A percentile compares a stretch with the other conserved stretches of the same genome.
These are phyloP conservation scores for Eubucco bourcierii DNA, from an alignment of 2,113 vertebrate genomes.

Conservation along the genomic window DNA sequence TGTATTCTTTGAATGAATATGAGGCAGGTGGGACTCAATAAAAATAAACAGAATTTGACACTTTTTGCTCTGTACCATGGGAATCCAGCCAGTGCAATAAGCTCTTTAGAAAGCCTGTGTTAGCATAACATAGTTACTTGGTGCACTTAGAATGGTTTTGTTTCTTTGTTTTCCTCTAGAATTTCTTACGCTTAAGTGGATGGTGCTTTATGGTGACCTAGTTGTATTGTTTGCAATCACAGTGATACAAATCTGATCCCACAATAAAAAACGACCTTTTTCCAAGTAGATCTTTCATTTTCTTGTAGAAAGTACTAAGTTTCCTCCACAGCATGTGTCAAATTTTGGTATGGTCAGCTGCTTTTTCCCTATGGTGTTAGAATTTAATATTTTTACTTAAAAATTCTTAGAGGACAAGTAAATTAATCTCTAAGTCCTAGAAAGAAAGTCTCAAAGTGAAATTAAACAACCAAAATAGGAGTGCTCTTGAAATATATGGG, in stretches of 20 bases:
- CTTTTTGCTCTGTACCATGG: neutral
- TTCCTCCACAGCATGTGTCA: neutral
- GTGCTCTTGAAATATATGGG: neutral
- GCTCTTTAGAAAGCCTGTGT: neutral
- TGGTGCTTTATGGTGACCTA: conserved; percentile 4
- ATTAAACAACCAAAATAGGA: neutral
- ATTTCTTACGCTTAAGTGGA: neutral
- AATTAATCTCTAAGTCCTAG: neutral
- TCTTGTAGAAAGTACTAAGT: neutral
- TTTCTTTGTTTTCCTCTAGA: neutral
- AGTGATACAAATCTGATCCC: neutral
- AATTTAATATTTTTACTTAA: neutral
- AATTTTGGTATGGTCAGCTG: neutral
- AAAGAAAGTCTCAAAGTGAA: neutral
- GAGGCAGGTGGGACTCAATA: conserved; percentile 30
- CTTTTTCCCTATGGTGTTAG: neutral
- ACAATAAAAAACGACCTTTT: neutral
- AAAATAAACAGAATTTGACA: conserved; percentile 40
- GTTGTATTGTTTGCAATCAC: conserved; percentile 8
- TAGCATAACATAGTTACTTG: neutral
- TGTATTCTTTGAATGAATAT: conserved; percentile 39
- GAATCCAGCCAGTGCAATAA: neutral
- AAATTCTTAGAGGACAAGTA: neutral
- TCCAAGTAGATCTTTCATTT: neutral
- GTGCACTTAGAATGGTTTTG: neutral